These are phyloP conservation scores for Psittacula derbiana DNA, from an alignment of 2,797 vertebrate species.

Conservation along the genomic window DNA sequence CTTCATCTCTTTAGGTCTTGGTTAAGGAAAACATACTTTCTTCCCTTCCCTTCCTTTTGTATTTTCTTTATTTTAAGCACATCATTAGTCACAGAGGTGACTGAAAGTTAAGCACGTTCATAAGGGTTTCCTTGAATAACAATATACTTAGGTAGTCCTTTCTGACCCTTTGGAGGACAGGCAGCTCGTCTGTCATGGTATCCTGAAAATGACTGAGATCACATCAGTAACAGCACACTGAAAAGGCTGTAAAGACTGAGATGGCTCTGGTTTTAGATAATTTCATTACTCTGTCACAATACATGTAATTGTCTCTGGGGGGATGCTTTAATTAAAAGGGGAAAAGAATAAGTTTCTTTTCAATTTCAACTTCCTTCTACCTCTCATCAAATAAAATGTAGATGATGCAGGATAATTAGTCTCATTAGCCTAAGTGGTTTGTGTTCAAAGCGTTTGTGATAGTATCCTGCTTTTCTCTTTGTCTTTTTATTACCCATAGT, in stretches of 20 bases:
- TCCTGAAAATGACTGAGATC: not conserved
- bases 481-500: not conserved
- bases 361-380: not conserved
- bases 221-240: not conserved
- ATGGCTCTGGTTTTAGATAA: not conserved
- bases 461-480: not conserved
- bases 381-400: not conserved
- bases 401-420: not conserved
- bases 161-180: not conserved
- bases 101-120: not conserved
- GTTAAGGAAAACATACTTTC: not conserved
- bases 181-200: not conserved
- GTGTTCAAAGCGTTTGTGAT: not conserved
- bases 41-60: rapidly evolving
- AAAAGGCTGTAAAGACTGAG: not conserved
- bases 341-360: not conserved
- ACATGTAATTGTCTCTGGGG: not conserved
- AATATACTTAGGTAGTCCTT: not conserved
- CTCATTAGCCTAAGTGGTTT: not conserved
- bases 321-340: not conserved
- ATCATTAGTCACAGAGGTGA: not conserved
- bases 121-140: not conserved
- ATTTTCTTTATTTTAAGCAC: not conserved
- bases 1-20: not conserved
- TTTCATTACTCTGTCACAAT: not conserved